phyloP scores from a whole-genome alignment of 2,797 vertebrate genomes.

The Nasua narica region DNA sequence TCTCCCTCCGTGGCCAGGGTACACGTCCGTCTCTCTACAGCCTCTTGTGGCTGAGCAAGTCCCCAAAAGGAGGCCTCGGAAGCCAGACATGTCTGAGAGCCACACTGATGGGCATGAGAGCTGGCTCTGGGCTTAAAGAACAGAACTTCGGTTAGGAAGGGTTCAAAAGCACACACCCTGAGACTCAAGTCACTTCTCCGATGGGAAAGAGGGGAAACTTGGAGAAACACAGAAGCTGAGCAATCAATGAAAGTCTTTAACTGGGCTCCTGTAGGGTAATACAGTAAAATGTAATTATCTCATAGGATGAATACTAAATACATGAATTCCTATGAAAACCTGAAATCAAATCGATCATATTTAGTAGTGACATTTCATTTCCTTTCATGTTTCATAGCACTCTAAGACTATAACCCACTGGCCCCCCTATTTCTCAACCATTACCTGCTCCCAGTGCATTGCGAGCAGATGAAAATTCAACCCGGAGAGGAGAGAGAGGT shows the following conservation, averaged over 20 bases:
- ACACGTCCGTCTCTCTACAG: background rate
- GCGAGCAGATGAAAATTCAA: background rate
- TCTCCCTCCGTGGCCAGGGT: background rate
- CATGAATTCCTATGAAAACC: conserved; percentile 24
- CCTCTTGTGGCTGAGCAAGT: background rate
- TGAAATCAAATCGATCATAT: background rate
- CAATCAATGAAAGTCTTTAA: background rate
- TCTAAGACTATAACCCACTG: background rate
- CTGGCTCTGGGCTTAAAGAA: background rate
- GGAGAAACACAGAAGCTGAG: background rate
- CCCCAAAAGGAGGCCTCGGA: background rate
- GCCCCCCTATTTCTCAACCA: background rate
- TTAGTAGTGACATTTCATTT: background rate
- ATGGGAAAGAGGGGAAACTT: background rate
- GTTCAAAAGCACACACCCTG: background rate
- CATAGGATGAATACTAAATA: background rate
- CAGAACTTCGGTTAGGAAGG: background rate
- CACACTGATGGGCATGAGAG: background rate
- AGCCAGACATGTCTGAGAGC: background rate
- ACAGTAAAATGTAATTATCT: conserved; percentile 11
- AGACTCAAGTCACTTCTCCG: background rate
- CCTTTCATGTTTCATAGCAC: background rate
- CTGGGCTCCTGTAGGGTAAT: background rate
- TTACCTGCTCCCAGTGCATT: background rate
- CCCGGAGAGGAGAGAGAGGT: background rate